Conservation (phyloP, 2,888 invertebrate genomes). For the Sphecodes monilicornis region DNA sequence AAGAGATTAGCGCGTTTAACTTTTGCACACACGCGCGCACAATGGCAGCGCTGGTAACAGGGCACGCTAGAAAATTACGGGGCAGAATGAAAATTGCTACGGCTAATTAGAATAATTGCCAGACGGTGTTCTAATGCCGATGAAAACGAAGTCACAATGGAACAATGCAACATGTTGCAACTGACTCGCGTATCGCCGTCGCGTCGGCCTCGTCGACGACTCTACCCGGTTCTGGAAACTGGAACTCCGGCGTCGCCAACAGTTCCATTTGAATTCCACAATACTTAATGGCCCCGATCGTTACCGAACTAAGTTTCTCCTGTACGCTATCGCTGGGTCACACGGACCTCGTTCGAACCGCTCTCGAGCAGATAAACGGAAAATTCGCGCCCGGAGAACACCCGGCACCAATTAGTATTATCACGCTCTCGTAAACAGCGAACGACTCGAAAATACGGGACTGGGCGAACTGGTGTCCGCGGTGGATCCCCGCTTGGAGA, state of each 20-base stretch:
- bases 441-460: not conserved
- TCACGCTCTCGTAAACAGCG: constrained; percentile 3
- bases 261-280: constrained; percentile 2
- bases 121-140: not conserved
- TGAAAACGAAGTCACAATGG: constrained; percentile 24
- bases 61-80: not conserved
- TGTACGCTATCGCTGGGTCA: constrained; percentile 6
- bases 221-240: not conserved
- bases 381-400: not conserved
- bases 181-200: not conserved
- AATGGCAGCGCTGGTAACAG: not conserved
- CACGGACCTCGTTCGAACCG: not conserved
- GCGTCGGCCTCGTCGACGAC: not conserved
- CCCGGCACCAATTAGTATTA: constrained; percentile 35
- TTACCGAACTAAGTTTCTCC: not conserved
- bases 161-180: constrained; percentile 31
- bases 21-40: not conserved
- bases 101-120: constrained; percentile 32
- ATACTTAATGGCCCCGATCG: constrained; percentile 13
- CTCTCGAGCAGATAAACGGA: constrained; percentile 28
- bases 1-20: not conserved
- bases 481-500: not conserved
- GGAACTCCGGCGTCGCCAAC: not conserved
- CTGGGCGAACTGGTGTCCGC: not conserved
- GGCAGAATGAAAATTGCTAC: not conserved